Evolutionary conservation across 2,888 invertebrate species (phyloP).

Genomic region (Callinectes sapidus): DNA sequence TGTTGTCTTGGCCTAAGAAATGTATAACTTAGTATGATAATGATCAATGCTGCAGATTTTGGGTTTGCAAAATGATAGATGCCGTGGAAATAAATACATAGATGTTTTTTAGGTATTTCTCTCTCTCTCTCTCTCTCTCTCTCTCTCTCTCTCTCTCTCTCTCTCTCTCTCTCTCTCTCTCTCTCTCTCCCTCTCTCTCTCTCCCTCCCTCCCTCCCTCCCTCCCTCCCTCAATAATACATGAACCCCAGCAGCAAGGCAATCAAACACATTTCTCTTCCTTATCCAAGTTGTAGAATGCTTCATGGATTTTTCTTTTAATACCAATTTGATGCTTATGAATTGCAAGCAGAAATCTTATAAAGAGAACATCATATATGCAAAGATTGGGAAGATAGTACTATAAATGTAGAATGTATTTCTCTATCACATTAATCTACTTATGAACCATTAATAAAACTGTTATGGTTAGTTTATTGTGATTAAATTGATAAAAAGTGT

Average conservation of each 20-base stretch:
- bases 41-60: no score
- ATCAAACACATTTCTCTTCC: no score
- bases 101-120: not conserved
- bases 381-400: not conserved
- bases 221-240: no score
- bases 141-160: conserved; percentile 32
- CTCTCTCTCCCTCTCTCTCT: not conserved
- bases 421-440: not conserved
- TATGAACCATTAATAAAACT: not conserved
- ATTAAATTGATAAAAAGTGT: no score
- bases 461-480: not conserved
- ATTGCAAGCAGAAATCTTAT: no score
- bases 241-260: no score
- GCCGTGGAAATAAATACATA: not conserved
- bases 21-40: no score
- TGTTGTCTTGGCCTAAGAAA: no score
- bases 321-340: no score
- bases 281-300: no score
- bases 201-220: not conserved
- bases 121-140: not conserved
- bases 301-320: no score
- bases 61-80: not conserved
- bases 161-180: not conserved
- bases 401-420: not conserved
- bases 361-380: not conserved